A percentile compares a stretch with the other conserved stretches of the same genome.
phyloP scores from a whole-genome alignment of 1,140 invertebrate species.

The Eciton burchellii region DNA sequence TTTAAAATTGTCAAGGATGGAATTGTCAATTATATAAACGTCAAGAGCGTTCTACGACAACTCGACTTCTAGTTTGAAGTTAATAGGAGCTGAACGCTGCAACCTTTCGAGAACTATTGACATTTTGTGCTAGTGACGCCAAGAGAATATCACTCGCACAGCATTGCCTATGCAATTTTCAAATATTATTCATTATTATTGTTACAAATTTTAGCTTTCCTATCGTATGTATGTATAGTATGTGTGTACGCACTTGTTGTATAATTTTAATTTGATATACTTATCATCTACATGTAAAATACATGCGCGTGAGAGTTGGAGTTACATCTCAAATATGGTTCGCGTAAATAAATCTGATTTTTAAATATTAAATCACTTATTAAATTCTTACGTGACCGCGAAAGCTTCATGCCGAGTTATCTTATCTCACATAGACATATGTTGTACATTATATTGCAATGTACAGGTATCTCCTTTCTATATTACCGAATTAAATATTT shows the following conservation, averaged over 20 bases:
- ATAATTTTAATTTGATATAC: neutral
- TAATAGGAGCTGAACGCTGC: conserved; percentile 37
- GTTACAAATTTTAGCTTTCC: conserved; percentile 9
- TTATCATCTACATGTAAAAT: neutral
- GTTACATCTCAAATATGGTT: neutral
- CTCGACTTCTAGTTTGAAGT: conserved; percentile 45
- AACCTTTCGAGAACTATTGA: conserved; percentile 58
- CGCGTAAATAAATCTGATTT: neutral
- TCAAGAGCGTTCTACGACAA: neutral
- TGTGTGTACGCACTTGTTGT: neutral
- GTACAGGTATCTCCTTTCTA: conserved; percentile 12
- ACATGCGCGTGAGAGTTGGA: neutral
- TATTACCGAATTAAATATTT: neutral
- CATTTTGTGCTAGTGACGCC: conserved; percentile 28
- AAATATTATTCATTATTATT: neutral
- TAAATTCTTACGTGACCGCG: conserved; percentile 7
- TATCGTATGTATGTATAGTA: no score
- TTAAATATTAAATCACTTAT: neutral
- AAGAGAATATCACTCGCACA: conserved; percentile 22
- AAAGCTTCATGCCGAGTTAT: conserved; percentile 7
- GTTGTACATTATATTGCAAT: neutral
- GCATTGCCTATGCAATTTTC: neutral
- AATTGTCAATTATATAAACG: conserved; percentile 28
- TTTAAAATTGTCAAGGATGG: conserved; percentile 28
- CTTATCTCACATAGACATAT: conserved; percentile 26